phyloP scores from a whole-genome alignment of 2,888 invertebrate genomes.

The Parelbella ahira region DNA sequence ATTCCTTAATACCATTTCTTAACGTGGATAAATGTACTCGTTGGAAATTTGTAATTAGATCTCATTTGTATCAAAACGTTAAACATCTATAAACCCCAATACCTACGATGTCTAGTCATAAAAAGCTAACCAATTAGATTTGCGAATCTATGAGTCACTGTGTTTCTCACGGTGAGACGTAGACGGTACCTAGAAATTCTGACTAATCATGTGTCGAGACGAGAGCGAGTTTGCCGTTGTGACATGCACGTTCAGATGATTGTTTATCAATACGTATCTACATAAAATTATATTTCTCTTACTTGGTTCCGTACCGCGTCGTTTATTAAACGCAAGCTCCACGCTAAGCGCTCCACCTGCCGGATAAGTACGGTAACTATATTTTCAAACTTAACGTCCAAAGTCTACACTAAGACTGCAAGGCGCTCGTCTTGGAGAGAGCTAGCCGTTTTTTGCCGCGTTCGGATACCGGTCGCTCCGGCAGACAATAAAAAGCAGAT shows the following conservation, averaged over 20 bases:
- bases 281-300: too few species aligned
- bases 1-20: too few species aligned
- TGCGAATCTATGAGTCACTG: slow-evolving; percentile 57
- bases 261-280: slow-evolving; percentile 26
- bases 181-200: slow-evolving; percentile 53
- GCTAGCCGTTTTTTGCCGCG: slow-evolving; percentile 38
- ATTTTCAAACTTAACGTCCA: slow-evolving; percentile 20
- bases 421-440: slow-evolving; percentile 40
- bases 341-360: slow-evolving; percentile 6
- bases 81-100: slow-evolving; percentile 24
- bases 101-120: slow-evolving; percentile 28
- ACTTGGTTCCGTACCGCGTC: too few species aligned
- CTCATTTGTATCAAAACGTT: slow-evolving; percentile 25
- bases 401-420: slow-evolving; percentile 31
- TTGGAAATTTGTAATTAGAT: slow-evolving; percentile 26
- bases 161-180: slow-evolving; percentile 43
- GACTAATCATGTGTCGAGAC: slow-evolving; percentile 50
- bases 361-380: slow-evolving; percentile 14
- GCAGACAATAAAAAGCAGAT: slow-evolving; percentile 60
- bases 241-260: slow-evolving; percentile 29
- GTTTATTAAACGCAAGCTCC: slow-evolving; percentile 10
- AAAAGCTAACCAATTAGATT: slow-evolving; percentile 32
- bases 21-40: slow-evolving; percentile 31
- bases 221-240: slow-evolving; percentile 29
- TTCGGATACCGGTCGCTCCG: slow-evolving; percentile 31